Conservation (phyloP, 2,888 invertebrate genomes). For the Rhaphigaster nebulosa region DNA sequence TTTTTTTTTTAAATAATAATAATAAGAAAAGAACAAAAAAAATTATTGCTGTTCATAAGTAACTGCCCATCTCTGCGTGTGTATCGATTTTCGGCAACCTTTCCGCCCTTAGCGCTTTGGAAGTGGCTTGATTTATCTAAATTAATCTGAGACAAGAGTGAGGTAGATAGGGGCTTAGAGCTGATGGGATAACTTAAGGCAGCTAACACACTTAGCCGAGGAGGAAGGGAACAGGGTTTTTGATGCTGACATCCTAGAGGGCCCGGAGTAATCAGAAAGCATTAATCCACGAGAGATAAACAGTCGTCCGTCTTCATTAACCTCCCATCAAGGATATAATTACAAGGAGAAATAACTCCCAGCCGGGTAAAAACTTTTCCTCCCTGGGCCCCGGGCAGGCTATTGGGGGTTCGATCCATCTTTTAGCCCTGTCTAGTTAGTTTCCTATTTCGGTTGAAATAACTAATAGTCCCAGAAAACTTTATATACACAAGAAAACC, state of each 20-base stretch:
- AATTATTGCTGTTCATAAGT: too few relatives aligned
- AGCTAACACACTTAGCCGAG: slow-evolving; percentile 17
- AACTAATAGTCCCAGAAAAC: neutral
- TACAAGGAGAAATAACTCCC: slow-evolving; percentile 51
- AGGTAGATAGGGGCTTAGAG: neutral
- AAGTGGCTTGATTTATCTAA: slow-evolving; percentile 22
- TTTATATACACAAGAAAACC: neutral
- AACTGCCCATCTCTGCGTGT: neutral
- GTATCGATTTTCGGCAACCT: neutral
- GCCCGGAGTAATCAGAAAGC: slow-evolving; percentile 41
- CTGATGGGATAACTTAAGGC: neutral
- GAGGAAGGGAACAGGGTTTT: slow-evolving; percentile 5
- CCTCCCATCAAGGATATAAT: slow-evolving; percentile 58
- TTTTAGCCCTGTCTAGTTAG: neutral
- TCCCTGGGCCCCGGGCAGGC: neutral
- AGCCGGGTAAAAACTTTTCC: slow-evolving; percentile 28
- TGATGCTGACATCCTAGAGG: slow-evolving; percentile 43
- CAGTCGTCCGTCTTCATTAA: slow-evolving; percentile 58
- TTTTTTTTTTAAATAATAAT: too few relatives aligned
- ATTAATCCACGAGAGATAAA: slow-evolving; percentile 56
- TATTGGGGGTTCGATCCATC: neutral
- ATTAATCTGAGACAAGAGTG: slow-evolving; percentile 6
- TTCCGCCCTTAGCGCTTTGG: neutral
- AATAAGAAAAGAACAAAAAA: too few relatives aligned
- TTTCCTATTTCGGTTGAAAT: neutral